These are phyloP conservation scores for Lateolabrax maculatus DNA, from an alignment of 2,797 vertebrate genomes.

Conservation along the genomic window DNA sequence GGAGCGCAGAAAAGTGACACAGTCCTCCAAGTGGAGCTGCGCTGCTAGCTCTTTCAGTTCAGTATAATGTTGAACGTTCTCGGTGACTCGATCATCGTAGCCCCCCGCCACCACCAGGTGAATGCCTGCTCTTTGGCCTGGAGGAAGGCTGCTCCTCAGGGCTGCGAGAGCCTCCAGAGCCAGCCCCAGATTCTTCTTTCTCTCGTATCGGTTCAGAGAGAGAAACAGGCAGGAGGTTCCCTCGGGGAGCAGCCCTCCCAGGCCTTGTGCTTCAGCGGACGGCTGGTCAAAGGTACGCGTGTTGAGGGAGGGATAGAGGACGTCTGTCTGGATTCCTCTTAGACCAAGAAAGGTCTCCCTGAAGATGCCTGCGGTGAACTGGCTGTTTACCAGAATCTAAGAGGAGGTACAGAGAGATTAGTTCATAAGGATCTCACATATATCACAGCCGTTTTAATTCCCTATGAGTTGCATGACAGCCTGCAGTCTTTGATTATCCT, in stretches of 20 bases:
- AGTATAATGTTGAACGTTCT: constrained; percentile 93
- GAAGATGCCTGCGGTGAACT: constrained; percentile 94
- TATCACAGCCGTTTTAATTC: constrained; percentile 48
- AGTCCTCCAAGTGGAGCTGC: constrained; percentile 84
- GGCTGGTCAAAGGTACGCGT: constrained; percentile 86
- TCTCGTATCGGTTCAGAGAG: constrained; percentile 97
- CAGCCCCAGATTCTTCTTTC: constrained; percentile 94
- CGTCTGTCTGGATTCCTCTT: constrained; percentile 85
- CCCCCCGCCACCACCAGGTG: constrained; percentile 96
- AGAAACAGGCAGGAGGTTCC: constrained; percentile 90
- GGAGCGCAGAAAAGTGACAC: constrained; percentile 93
- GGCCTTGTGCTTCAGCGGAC: constrained; percentile 70
- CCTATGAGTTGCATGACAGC: constrained; percentile 42
- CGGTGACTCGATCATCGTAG: constrained; percentile 92
- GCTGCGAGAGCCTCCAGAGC: constrained; percentile 89
- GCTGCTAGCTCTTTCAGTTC: constrained; percentile 88
- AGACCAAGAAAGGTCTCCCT: constrained; percentile 92
- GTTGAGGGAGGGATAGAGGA: constrained; percentile 97
- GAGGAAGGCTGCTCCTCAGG: constrained; percentile 83
- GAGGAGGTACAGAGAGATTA: constrained; percentile 53
- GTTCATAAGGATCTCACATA: constrained; percentile 47
- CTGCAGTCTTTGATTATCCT: constrained; percentile 47
- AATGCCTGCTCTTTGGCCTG: constrained; percentile 83
- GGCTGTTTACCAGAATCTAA: constrained; percentile 95
- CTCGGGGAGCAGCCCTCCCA: constrained; percentile 86